Base-by-base conservation (phyloP, 2,113 vertebrate genomes). In the Phalacrocorax pelagicus region DNA sequence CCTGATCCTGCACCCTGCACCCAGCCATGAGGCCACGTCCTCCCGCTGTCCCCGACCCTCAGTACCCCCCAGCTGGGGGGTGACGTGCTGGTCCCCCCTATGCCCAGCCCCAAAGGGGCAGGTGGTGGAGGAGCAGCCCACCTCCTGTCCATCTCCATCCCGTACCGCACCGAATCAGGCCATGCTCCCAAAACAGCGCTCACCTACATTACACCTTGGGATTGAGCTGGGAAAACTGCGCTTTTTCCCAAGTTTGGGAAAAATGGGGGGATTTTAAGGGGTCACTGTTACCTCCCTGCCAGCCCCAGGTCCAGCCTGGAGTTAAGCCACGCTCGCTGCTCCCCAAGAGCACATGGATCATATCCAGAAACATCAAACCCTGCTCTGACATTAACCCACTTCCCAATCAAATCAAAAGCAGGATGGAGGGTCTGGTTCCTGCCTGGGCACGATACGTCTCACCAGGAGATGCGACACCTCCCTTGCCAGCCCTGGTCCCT, bases 291-390 rank as follows among this genome's bases (percentile, higher is more conserved):
- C 40, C 26, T 88, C 66, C 38, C 59, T n/a, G 49, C 29, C 44
- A 70, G 69, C 18, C 36, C 36, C 58, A 38, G 38, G n/a, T 23
- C 29, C 79, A 79, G 44, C 59, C 90, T 63, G 61, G 52, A 58
- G 57, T 6, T 10, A 54, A 63, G 6, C 6, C 34, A 26, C 1
- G 0, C n/a, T 34, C 0, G 0, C n/a, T 30, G 46, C 21, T 22
- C 34, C 54, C 30, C 23, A 10, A 10, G 17, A 38, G 23, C 0
- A 0, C 2, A 0, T 0, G n/a, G 69, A 61, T 63, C 38, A 1
- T 3, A 42, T 14, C 63, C 86, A 15, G 13, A 15, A 21, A 66
- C 20, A 6, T 2, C 10, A 2, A 62, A 55, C 14, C 17, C 44
- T 8, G 6, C 29, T 27, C 81, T 17, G 38, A 16, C 13, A 42